Evolutionary conservation across 2,797 vertebrate genomes (phyloP).

Genomic region (Catharus ustulatus): DNA sequence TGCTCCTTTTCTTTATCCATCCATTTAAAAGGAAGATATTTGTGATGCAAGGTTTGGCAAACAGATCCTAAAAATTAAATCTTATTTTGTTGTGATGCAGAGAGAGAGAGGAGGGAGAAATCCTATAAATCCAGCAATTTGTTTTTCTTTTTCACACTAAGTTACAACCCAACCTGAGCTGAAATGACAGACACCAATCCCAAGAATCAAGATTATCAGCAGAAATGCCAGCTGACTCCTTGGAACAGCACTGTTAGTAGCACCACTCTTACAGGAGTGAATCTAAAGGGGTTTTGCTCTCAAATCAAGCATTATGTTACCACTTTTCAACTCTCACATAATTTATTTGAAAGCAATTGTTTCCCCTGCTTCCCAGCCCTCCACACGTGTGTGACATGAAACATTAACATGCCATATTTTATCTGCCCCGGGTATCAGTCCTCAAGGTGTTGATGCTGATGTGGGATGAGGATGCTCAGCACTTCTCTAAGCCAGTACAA

Average conservation of each 20-base stretch:
- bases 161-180: background rate
- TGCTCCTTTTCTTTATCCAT: background rate
- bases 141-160: background rate
- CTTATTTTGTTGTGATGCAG: background rate
- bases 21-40: background rate
- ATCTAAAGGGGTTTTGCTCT: background rate
- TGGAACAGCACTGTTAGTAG: background rate
- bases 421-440: background rate
- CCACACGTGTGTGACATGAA: accelerated
- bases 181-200: background rate
- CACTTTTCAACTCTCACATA: background rate
- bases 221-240: background rate
- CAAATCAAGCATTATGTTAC: background rate
- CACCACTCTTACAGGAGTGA: background rate
- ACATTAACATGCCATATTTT: accelerated
- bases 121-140: background rate
- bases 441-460: background rate
- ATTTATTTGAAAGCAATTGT: background rate
- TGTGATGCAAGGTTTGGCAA: background rate
- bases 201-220: background rate
- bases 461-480: constrained; percentile 1
- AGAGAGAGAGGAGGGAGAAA: background rate
- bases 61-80: background rate
- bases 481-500: background rate
- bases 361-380: background rate